Evolutionary conservation across 2,797 vertebrate species (phyloP).

Genomic region (Clarias pachynema): DNA sequence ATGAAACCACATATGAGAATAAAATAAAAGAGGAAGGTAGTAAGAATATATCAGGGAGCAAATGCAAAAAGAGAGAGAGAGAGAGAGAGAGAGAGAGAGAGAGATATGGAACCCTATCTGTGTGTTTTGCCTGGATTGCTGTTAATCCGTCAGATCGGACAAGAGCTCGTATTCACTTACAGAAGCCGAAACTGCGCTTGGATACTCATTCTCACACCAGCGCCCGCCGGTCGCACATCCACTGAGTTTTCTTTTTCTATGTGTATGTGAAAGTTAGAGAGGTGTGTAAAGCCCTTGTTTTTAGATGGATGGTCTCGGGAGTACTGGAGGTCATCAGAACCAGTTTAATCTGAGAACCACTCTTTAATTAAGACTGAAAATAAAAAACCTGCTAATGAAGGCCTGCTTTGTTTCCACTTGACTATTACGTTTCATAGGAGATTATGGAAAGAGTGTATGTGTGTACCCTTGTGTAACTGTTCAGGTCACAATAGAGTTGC

Average conservation of each 20-base stretch:
- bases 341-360: constrained; percentile 73
- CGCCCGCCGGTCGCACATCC: constrained; percentile 58
- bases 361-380: constrained; percentile 80
- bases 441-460: not conserved
- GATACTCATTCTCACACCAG: constrained; percentile 74
- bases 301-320: constrained; percentile 24
- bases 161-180: constrained; percentile 75
- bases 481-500: constrained; percentile 45
- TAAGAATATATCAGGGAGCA: constrained; percentile 62
- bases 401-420: constrained; percentile 20
- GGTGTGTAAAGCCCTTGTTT: constrained; percentile 22
- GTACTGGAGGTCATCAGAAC: constrained; percentile 57
- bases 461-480: not conserved
- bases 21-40: constrained; percentile 33
- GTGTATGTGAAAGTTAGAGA: constrained; percentile 12
- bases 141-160: constrained; percentile 76
- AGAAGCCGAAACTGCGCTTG: constrained; percentile 71
- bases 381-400: constrained; percentile 52
- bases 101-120: constrained; percentile 71
- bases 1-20: constrained; percentile 38
- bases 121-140: constrained; percentile 69
- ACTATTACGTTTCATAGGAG: not conserved
- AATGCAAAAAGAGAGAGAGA: constrained; percentile 55
- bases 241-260: constrained; percentile 52
- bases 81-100: constrained; percentile 63